Evolutionary conservation across 2,113 vertebrate species (phyloP).

Genomic region (Todiramphus chloris): DNA sequence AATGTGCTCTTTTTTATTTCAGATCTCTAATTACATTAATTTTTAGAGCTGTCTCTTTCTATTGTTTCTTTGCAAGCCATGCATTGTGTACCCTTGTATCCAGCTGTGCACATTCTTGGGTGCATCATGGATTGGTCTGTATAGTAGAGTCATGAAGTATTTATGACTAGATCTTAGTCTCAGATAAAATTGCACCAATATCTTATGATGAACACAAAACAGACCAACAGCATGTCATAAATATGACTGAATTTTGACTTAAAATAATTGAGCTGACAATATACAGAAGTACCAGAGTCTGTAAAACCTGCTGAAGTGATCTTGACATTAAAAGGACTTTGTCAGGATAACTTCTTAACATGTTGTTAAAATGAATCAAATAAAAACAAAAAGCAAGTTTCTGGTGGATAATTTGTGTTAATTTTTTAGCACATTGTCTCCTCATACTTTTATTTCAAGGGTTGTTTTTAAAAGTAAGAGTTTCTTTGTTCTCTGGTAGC

Average conservation of each 20-base stretch:
- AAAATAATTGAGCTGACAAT: not conserved
- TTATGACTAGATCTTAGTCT: conserved; percentile 30
- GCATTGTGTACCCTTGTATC: not conserved
- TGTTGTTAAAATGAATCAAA: not conserved
- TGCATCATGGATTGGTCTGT: not conserved
- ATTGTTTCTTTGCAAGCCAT: not conserved
- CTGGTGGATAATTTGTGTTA: not conserved
- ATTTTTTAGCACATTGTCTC: not conserved
- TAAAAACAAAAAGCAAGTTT: not conserved
- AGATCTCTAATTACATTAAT: not conserved
- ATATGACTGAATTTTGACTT: conserved; percentile 17
- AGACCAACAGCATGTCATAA: not conserved
- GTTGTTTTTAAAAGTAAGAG: not conserved
- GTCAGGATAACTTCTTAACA: not conserved
- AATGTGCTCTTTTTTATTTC: not conserved
- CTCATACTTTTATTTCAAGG: not conserved
- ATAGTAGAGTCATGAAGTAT: conserved; percentile 23
- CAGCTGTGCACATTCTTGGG: not conserved
- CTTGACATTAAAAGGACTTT: conserved; percentile 30
- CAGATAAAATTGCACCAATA: conserved; percentile 37
- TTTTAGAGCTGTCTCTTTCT: not conserved
- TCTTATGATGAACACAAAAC: conserved; percentile 46
- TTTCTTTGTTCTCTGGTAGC: not conserved
- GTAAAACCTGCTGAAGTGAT: not conserved
- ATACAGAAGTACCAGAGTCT: not conserved